These are phyloP conservation scores for Mormoops blainvillei DNA, from an alignment of 2,113 vertebrate species.

Conservation along the genomic window DNA sequence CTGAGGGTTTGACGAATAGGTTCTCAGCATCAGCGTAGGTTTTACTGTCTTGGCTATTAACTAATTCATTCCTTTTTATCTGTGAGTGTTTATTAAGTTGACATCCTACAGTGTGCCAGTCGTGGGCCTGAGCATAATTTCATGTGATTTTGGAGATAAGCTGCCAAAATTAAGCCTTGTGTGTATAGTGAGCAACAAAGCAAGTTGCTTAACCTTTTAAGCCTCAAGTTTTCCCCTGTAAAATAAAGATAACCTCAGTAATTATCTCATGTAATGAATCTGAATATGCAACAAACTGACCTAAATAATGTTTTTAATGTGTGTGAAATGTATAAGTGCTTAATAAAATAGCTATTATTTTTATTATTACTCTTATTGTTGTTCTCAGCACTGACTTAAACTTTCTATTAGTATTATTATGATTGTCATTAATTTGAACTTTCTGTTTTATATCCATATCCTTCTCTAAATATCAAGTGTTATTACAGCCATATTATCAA, in stretches of 20 bases:
- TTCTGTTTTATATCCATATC: background rate
- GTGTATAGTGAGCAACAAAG: background rate
- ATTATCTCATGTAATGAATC: background rate
- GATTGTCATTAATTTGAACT: background rate
- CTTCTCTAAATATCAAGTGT: background rate
- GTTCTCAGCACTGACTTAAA: background rate
- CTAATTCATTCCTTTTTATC: background rate
- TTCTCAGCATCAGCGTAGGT: background rate
- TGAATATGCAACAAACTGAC: background rate
- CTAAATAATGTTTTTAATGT: background rate
- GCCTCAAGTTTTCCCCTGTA: background rate
- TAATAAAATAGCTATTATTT: background rate
- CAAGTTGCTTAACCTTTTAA: background rate
- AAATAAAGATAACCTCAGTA: background rate
- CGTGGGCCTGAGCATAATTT: background rate
- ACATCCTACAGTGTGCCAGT: background rate
- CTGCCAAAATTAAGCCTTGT: background rate
- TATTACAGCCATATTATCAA: background rate
- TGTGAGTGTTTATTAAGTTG: background rate
- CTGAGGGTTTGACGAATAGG: background rate
- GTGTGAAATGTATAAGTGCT: background rate
- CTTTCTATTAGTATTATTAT: background rate
- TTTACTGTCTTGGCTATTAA: background rate
- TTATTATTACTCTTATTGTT: background rate
- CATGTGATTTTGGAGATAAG: background rate